These are phyloP conservation scores for Acronicta leporina DNA, from an alignment of 2,888 invertebrate species.

Conservation along the genomic window DNA sequence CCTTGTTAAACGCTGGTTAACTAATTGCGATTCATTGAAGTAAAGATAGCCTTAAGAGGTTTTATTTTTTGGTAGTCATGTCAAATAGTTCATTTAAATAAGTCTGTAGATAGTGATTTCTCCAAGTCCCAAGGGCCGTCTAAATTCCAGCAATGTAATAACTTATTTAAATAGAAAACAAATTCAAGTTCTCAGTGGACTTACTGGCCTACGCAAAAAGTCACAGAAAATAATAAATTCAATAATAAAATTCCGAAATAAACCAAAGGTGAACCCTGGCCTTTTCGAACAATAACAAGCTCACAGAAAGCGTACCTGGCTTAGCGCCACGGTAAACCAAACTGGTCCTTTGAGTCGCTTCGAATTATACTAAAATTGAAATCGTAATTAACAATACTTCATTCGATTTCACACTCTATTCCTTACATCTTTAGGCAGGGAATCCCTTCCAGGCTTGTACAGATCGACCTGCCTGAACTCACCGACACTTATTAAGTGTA, in stretches of 20 bases:
- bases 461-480: conserved; percentile 45
- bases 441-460: conserved; percentile 2
- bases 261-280: conserved; percentile 19
- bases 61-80: too few relatives aligned
- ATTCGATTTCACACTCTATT: conserved; percentile 20
- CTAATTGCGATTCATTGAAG: too few relatives aligned
- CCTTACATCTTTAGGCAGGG: conserved; percentile 8
- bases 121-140: not conserved
- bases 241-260: conserved; percentile 22
- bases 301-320: conserved; percentile 32
- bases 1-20: too few relatives aligned
- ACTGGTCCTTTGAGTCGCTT: conserved; percentile 45
- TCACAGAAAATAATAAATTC: conserved; percentile 14
- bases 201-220: conserved; percentile 2
- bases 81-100: too few relatives aligned
- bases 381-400: conserved; percentile 50
- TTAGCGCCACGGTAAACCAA: conserved; percentile 26
- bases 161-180: too few relatives aligned
- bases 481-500: conserved; percentile 58
- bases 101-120: too few relatives aligned
- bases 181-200: not conserved
- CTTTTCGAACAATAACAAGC: conserved; percentile 35
- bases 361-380: conserved; percentile 58
- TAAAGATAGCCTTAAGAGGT: too few relatives aligned
- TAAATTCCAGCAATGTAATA: too few relatives aligned